A percentile compares a stretch with the other conserved stretches of the same genome.
phyloP scores from a whole-genome alignment of 2,888 invertebrate genomes.

The Crioceris asparagi region DNA sequence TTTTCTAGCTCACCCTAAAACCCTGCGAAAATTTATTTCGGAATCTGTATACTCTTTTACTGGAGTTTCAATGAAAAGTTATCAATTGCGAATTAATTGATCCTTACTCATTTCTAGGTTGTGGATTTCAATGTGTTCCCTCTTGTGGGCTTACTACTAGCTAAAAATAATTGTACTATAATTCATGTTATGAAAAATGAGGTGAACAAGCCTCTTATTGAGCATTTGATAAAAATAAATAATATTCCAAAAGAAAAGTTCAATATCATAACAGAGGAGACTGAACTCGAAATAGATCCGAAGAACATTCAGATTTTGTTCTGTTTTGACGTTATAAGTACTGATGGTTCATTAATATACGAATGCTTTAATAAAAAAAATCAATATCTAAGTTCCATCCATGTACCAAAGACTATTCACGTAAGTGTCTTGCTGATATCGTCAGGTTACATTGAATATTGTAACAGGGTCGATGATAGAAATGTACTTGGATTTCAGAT shows the following conservation, averaged over 20 bases:
- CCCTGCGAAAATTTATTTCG: too few species aligned
- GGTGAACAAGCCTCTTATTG: slow-evolving; percentile 17
- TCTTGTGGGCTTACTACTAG: slow-evolving; percentile 47
- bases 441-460: slow-evolving; percentile 48
- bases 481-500: slow-evolving; percentile 47
- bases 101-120: too few species aligned
- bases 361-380: slow-evolving; percentile 12
- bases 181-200: slow-evolving; percentile 18
- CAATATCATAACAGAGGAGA: slow-evolving; percentile 16
- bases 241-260: slow-evolving; percentile 19
- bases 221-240: slow-evolving; percentile 17
- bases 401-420: slow-evolving; percentile 43
- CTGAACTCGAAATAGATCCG: slow-evolving; percentile 6
- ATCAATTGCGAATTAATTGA: too few species aligned
- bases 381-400: slow-evolving; percentile 22
- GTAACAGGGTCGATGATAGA: slow-evolving; percentile 45
- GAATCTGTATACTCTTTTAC: too few species aligned
- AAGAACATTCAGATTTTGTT: slow-evolving; percentile 14
- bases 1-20: too few species aligned
- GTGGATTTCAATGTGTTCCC: slow-evolving; percentile 55
- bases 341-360: slow-evolving; percentile 47
- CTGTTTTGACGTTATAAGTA: slow-evolving; percentile 41
- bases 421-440: slow-evolving; percentile 48
- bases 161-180: slow-evolving; percentile 36
- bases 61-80: too few species aligned